A percentile compares a stretch with the other conserved stretches of the same genome.
Conservation (phyloP, 2,113 vertebrate genomes). For the Gymnobelideus leadbeateri region DNA sequence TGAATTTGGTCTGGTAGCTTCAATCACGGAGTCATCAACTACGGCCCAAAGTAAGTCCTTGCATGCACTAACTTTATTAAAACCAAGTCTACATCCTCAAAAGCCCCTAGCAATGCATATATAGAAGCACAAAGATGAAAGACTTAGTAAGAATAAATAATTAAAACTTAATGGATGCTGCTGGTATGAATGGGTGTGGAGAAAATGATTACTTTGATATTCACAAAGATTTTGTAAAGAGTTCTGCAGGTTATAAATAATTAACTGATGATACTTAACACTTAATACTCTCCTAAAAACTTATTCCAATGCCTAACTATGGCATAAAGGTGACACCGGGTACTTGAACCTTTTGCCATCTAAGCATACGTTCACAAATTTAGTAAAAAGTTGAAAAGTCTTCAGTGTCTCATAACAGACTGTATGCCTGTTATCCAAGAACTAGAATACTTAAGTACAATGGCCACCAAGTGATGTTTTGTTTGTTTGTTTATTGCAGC, state of each 20-base stretch:
- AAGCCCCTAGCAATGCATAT: slow-evolving; percentile 60
- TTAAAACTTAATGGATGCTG: slow-evolving; percentile 69
- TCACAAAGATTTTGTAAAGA: slow-evolving; percentile 66
- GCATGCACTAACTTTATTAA: slow-evolving; percentile 49
- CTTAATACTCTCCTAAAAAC: neutral
- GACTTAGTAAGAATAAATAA: slow-evolving; percentile 62
- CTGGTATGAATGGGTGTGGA: slow-evolving; percentile 72
- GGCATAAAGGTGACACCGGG: slow-evolving; percentile 8
- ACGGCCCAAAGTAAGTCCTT: slow-evolving; percentile 64
- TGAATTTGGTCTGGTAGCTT: slow-evolving; percentile 54
- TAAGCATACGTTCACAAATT: neutral
- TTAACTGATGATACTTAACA: slow-evolving; percentile 38
- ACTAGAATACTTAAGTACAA: neutral
- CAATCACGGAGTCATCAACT: slow-evolving; percentile 64
- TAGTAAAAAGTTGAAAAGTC: neutral
- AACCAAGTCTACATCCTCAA: slow-evolving; percentile 67
- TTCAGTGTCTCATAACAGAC: neutral
- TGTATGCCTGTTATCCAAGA: neutral
- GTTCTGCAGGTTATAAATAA: slow-evolving; percentile 49
- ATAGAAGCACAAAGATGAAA: slow-evolving; percentile 58
- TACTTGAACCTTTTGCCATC: neutral
- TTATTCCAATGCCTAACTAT: neutral
- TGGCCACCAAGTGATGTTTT: neutral
- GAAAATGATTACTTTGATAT: slow-evolving; percentile 59
- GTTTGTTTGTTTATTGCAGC: neutral